Evolutionary conservation across 2,797 vertebrate genomes (phyloP).

Genomic region (Hapalemur alaotrensis): DNA sequence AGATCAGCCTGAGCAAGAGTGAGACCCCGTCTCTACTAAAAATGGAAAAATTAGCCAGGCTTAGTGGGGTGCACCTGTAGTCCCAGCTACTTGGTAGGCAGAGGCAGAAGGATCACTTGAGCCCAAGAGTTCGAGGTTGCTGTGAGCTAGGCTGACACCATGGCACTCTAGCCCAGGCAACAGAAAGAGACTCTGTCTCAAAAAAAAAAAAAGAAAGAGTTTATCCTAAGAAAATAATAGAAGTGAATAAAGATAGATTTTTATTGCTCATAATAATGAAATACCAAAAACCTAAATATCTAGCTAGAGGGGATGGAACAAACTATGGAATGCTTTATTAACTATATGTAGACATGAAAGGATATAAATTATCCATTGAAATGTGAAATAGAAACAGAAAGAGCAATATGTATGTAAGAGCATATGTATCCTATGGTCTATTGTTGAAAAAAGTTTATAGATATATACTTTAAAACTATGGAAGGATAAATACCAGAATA

Average conservation of each 20-base stretch:
- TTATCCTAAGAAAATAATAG: not conserved
- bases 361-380: not conserved
- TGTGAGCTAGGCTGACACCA: not conserved
- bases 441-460: not conserved
- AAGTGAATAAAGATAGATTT: not conserved
- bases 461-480: not conserved
- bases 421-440: not conserved
- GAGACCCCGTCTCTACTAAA: not conserved
- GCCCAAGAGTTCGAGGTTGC: not conserved
- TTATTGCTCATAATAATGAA: not conserved
- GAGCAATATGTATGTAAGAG: not conserved
- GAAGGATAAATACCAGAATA: not conserved
- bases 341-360: not conserved
- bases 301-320: not conserved
- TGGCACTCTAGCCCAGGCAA: not conserved
- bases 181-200: not conserved
- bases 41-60: not conserved
- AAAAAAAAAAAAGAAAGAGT: not conserved
- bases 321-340: not conserved
- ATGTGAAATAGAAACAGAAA: not conserved
- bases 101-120: not conserved
- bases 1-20: not conserved
- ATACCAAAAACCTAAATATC: not conserved
- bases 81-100: not conserved
- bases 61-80: accelerated